Evolutionary conservation across 1,140 invertebrate genomes (phyloP).

Genomic region (Argopecten irradians): DNA sequence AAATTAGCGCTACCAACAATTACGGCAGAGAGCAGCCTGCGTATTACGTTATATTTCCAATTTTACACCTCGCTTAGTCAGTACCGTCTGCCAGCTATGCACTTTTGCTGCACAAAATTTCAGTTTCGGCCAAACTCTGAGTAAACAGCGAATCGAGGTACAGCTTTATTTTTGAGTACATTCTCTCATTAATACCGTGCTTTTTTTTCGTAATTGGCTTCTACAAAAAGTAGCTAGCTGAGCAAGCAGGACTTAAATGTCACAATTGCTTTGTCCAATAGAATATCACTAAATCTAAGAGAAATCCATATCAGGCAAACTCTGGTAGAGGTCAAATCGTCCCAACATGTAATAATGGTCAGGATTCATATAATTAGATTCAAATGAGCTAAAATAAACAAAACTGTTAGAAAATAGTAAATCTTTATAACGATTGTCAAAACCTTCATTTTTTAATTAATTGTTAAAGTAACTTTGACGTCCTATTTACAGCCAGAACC

Average conservation of each 20-base stretch:
- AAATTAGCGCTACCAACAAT: not conserved
- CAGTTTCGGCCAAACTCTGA: not conserved
- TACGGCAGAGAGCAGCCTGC: not conserved
- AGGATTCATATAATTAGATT: too few species aligned
- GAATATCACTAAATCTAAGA: not conserved
- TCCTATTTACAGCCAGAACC: too few species aligned
- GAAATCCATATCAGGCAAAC: not conserved
- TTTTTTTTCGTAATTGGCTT: not conserved
- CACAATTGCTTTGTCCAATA: not conserved
- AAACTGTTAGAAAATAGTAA: too few species aligned
- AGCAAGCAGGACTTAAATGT: too few species aligned
- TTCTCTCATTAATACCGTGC: not conserved
- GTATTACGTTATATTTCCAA: not conserved
- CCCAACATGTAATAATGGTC: not conserved
- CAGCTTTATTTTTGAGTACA: not conserved
- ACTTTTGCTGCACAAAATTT: not conserved
- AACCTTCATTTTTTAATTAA: too few species aligned
- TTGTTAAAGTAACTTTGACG: too few species aligned
- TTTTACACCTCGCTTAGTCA: not conserved
- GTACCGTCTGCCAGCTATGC: not conserved
- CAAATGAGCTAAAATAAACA: too few species aligned
- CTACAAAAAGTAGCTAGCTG: not conserved
- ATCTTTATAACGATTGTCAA: too few species aligned
- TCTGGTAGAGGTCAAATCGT: not conserved
- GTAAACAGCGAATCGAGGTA: not conserved